Evolutionary conservation across 2,113 vertebrate genomes (phyloP).

Genomic region (Scalopus aquaticus): DNA sequence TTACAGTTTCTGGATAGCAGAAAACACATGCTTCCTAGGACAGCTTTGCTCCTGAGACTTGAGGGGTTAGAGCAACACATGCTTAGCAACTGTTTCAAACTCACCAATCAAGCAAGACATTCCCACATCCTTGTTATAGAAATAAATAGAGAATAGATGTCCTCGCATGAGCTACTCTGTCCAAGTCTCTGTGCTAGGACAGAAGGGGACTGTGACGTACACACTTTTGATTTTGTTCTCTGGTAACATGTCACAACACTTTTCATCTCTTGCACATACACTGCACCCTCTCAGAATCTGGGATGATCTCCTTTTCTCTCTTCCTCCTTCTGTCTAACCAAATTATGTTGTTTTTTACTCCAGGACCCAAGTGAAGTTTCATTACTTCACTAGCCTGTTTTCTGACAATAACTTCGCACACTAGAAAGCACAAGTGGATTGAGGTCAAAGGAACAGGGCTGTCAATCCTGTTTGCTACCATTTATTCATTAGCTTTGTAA

Average conservation of each 20-base stretch:
- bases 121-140: background rate
- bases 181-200: background rate
- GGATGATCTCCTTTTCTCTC: background rate
- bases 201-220: background rate
- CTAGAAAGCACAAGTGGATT: background rate
- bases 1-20: constrained; percentile 5
- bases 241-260: background rate
- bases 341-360: background rate
- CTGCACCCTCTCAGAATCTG: background rate
- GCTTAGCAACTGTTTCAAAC: background rate
- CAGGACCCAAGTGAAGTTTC: background rate
- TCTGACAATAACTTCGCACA: background rate
- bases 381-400: background rate
- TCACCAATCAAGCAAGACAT: background rate
- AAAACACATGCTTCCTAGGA: background rate
- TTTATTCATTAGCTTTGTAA: background rate
- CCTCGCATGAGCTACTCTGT: background rate
- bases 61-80: background rate
- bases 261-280: background rate
- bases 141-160: background rate
- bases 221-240: background rate
- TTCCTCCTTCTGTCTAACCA: background rate
- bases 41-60: background rate
- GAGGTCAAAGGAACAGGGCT: background rate
- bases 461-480: background rate